A percentile compares a stretch with the other conserved stretches of the same genome.
Evolutionary conservation across 2,888 invertebrate species (phyloP).

Genomic region (Euproctis similis): DNA sequence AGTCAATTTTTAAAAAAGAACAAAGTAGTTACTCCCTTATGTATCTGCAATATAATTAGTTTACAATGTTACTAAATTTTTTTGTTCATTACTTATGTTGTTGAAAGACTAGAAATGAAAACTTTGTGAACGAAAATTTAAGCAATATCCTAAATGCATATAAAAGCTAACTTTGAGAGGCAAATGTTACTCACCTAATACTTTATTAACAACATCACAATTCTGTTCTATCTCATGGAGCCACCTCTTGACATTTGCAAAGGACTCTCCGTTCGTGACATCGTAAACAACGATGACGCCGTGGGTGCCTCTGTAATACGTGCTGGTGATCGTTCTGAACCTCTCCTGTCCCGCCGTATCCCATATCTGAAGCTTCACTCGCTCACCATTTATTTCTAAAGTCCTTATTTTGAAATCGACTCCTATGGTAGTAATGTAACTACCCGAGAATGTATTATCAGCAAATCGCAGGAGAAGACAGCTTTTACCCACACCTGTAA

Average conservation of each 20-base stretch:
- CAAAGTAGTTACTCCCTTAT: too few species aligned
- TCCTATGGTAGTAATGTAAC: conserved; percentile 99
- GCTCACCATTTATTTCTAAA: conserved; percentile 91
- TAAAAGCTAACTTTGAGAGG: background rate
- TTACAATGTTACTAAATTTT: too few species aligned
- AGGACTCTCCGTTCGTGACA: conserved; percentile 98
- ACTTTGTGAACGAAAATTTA: background rate
- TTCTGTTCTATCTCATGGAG: conserved; percentile 99
- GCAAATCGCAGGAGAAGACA: conserved; percentile 96
- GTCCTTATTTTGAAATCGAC: conserved; percentile 99
- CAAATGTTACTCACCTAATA: conserved; percentile 83
- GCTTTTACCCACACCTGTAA: conserved; percentile 98
- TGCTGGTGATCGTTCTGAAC: conserved; percentile 98
- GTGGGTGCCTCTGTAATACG: conserved; percentile 99
- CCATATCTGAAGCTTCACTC: conserved; percentile 98
- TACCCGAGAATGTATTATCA: conserved; percentile 98
- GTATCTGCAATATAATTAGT: too few species aligned
- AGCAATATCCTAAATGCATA: background rate
- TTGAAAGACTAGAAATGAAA: too few species aligned
- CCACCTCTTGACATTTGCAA: conserved; percentile 99
- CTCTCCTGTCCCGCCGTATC: conserved; percentile 98
- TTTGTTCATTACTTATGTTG: too few species aligned
- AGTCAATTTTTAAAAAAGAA: background rate
- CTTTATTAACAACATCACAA: conserved; percentile 99
- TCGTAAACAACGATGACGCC: conserved; percentile 99